phyloP scores from a whole-genome alignment of 2,888 invertebrate genomes.

The Xylota segnis region DNA sequence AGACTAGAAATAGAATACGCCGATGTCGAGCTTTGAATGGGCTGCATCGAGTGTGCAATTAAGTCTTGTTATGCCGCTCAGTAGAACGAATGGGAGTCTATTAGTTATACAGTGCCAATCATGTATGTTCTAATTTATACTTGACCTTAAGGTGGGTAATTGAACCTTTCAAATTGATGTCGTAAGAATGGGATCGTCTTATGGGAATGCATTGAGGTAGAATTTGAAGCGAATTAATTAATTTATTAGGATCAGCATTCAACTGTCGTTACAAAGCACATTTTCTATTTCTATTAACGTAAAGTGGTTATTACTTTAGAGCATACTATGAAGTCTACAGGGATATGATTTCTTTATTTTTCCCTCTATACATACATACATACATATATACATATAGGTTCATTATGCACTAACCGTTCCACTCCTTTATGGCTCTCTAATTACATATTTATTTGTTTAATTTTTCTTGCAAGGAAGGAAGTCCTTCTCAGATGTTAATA shows the following conservation, averaged over 20 bases:
- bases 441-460: too few species aligned
- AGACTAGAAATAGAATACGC: conserved; percentile 43
- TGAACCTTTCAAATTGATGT: conserved; percentile 39
- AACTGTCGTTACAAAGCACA: too few species aligned
- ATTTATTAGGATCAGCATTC: not conserved
- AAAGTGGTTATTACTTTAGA: too few species aligned
- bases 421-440: too few species aligned
- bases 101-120: conserved; percentile 36
- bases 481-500: too few species aligned
- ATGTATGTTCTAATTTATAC: conserved; percentile 48
- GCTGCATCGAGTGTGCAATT: conserved; percentile 36
- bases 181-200: not conserved
- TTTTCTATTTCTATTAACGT: too few species aligned
- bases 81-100: conserved; percentile 1
- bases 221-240: not conserved
- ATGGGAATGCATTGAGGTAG: too few species aligned
- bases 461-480: too few species aligned
- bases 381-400: not conserved
- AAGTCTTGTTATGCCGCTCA: conserved; percentile 46
- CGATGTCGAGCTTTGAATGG: conserved; percentile 24
- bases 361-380: not conserved
- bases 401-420: too few species aligned
- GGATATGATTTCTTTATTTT: too few species aligned
- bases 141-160: conserved; percentile 55
- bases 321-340: too few species aligned